A percentile compares a stretch with the other conserved stretches of the same genome.
Conservation (phyloP, 2,797 vertebrate genomes). For the Protonibea diacanthus region DNA sequence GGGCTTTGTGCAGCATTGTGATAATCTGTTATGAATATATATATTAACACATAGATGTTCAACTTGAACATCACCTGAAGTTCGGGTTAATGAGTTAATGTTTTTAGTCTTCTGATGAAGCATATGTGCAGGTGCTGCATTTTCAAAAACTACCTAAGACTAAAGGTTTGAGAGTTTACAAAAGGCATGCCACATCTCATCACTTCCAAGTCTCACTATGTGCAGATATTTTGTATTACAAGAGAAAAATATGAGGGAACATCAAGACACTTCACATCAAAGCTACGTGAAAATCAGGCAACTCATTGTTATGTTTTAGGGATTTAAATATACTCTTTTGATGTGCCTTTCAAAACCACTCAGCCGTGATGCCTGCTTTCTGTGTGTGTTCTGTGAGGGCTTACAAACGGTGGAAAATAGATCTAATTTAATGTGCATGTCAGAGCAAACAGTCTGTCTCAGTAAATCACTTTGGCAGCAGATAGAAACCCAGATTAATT, state of each 20-base stretch:
- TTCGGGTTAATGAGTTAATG: neutral
- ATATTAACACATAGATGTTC: neutral
- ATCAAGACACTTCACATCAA: constrained; percentile 81
- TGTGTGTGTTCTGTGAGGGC: constrained; percentile 55
- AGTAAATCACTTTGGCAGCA: constrained; percentile 56
- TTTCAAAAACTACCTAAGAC: constrained; percentile 27
- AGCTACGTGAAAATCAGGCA: constrained; percentile 70
- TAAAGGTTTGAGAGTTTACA: constrained; percentile 39
- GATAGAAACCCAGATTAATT: constrained; percentile 47
- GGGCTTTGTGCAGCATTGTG: neutral
- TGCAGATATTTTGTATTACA: constrained; percentile 71
- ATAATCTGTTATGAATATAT: neutral
- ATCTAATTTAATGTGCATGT: constrained; percentile 66
- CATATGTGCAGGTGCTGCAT: constrained; percentile 5
- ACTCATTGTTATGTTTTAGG: constrained; percentile 75
- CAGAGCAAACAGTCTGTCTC: constrained; percentile 56
- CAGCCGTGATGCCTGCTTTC: constrained; percentile 59
- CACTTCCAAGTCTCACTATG: constrained; percentile 38
- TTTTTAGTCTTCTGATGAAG: neutral
- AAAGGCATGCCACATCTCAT: constrained; percentile 47
- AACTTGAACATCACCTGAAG: constrained; percentile 5
- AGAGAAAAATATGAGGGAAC: constrained; percentile 56
- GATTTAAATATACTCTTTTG: constrained; percentile 80
- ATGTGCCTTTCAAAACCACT: constrained; percentile 84
- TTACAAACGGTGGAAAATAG: constrained; percentile 68